Evolutionary conservation across 2,888 invertebrate species (phyloP), one percentile per base, ranked within the genome.

Genomic region (Rhamnusium bicolor): DNA sequence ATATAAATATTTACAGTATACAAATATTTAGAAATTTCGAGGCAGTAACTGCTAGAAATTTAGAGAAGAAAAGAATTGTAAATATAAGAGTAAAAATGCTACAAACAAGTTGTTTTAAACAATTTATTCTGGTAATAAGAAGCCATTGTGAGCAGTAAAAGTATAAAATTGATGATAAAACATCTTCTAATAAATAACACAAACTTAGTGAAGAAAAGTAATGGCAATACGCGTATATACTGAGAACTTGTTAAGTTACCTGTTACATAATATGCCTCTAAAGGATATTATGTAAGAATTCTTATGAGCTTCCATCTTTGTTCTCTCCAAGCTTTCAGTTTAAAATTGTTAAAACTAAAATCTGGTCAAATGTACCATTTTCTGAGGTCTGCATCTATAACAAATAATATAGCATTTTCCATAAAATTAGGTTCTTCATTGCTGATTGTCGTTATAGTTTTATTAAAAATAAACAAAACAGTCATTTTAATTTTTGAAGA

Each of bases 181-280:
- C 27, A 12, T 16, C 51, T 21, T 49, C 14, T 24, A 1, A 63
- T 63, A 63, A 63, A 63, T 29, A 63, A 63, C 21, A 16, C 27
- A 63, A 63, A 63, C 49, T 27, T 27, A 12, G 27, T 6, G 12
- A 24, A 24, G 14, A 49, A 62, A 46, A 62, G 18, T 27, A 49
- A 24, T 49, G 49, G 40, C 4, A n/a, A 24, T 40, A 32, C 46
- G 12, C 61, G 46, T 40, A 61, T 3, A 63, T 27, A 49, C 24
- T 14, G 14, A 63, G 24, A 63, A 19, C 24, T 21, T 63, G 63
- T 49, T 47, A 32, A 10, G 32, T 10, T 40, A n/a, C n/a, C 40
- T n/a, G 40, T 40, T 40, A n/a, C 40, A n/a, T n/a, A 40, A 40
- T 40, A 40, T 40, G n/a, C n/a, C n/a, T n/a, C n/a, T 40, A 12